Base-by-base conservation (phyloP, 2,797 vertebrate genomes). In the Coranthus polyacanthus region DNA sequence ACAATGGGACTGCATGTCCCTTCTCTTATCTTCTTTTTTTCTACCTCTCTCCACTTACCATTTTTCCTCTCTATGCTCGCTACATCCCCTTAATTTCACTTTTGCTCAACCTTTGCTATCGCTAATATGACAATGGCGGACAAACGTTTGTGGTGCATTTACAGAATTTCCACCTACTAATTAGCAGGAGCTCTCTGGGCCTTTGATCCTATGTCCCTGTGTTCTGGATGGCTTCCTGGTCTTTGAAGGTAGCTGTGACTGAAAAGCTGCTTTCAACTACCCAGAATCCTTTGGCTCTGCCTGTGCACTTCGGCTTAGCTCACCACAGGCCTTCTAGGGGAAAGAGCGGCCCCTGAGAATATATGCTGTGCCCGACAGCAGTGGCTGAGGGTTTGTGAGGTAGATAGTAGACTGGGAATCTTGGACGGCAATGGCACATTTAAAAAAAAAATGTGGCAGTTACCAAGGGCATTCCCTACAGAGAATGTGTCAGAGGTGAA, bases 231-330 rank as follows among this genome's bases (percentile, higher is more conserved):
- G 73, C 62, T 81, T 87, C 78, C 85, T 82, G 56, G 63, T 84
- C 87, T 91, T 92, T 92, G 89, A 93, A 92, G 79, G 87, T 77
- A 87, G 57, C 75, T 79, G 80, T 75, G 77, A 89, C 58, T 16
- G 83, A 81, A 86, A 86, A 87, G 81, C 80, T 68, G 65, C 82
- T 89, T 89, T 92, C 81, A 88, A 82, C 83, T 77, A 84, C 86
- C 68, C 68, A 68, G 64, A 82, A 88, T 85, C 81, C 86, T 84
- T 86, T 87, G 82, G 81, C 79, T 79, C 63, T 82, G 72, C 73
- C 72, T 82, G 64, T 68, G 78, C 46, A 65, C 78, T 81, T 78
- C 43, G 26, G 77, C 81, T 84, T 84, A 81, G 82, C 76, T 83
- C 83, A 45, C 83, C 62, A 47, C 81, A 68, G 73, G 79, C 66